Percentiles rank a stretch among this genome's conserved stretches.
Evolutionary conservation across 2,113 vertebrate genomes (phyloP).

Genomic region (Cheirogaleus medius): DNA sequence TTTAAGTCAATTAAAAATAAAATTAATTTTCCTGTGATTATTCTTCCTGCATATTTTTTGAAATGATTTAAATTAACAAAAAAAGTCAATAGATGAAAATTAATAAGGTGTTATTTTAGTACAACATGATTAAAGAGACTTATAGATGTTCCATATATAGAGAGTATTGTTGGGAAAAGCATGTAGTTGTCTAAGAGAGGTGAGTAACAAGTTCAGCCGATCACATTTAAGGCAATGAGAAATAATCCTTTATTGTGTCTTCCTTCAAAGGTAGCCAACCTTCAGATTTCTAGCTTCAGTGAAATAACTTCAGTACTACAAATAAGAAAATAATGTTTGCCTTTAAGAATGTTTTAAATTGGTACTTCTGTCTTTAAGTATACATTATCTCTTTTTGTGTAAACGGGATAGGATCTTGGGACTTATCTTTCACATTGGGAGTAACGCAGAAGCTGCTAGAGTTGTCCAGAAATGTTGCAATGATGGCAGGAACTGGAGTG

Average conservation of each 20-base stretch:
- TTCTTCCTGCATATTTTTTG: not conserved
- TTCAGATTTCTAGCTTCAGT: not conserved
- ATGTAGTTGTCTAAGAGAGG: not conserved
- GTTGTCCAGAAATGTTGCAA: not conserved
- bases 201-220: not conserved
- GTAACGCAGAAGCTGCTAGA: not conserved
- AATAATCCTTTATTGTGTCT: not conserved
- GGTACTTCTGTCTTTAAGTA: not conserved
- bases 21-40: not conserved
- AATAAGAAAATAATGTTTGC: not conserved
- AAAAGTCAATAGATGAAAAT: not conserved
- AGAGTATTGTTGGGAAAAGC: not conserved
- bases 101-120: not conserved
- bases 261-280: not conserved
- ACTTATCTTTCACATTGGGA: not conserved
- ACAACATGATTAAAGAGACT: not conserved
- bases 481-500: not conserved
- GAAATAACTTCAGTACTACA: not conserved
- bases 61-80: constrained; percentile 5
- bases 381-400: not conserved
- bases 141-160: not conserved
- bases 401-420: not conserved
- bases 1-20: constrained; percentile 38
- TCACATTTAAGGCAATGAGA: not conserved
- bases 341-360: not conserved